phyloP scores from a whole-genome alignment of 2,888 invertebrate genomes.

The Chloromyia formosa region DNA sequence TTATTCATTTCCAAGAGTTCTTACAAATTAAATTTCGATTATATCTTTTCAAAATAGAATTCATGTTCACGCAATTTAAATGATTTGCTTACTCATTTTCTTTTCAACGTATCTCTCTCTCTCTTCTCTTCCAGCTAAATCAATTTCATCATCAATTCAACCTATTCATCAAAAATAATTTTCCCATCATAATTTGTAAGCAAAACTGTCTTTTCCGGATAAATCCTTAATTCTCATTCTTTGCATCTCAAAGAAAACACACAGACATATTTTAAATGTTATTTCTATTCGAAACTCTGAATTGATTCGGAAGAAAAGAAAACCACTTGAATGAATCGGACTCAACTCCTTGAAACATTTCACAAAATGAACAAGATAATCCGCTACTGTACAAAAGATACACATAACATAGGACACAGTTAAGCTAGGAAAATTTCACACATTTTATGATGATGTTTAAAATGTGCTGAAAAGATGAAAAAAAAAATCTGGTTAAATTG shows the following conservation, averaged over 20 bases:
- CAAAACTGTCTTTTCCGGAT: neutral
- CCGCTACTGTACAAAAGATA: neutral
- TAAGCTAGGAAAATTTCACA: constrained; percentile 28
- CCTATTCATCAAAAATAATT: too few relatives aligned
- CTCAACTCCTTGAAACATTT: neutral
- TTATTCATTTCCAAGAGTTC: too few relatives aligned
- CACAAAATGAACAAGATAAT: constrained; percentile 30
- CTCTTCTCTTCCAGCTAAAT: too few relatives aligned
- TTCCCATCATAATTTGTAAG: too few relatives aligned
- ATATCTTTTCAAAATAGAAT: too few relatives aligned
- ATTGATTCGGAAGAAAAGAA: neutral
- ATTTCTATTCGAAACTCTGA: neutral
- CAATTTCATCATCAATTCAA: too few relatives aligned
- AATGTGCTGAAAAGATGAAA: too few relatives aligned
- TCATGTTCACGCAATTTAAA: too few relatives aligned
- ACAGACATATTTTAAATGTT: neutral
- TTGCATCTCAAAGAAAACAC: constrained; percentile 1
- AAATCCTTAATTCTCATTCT: neutral
- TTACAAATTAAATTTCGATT: too few relatives aligned
- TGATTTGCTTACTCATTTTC: too few relatives aligned
- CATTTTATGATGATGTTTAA: neutral
- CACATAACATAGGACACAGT: neutral
- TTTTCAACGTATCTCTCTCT: too few relatives aligned
- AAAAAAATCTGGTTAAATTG: constrained; percentile 48
- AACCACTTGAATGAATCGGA: neutral